These are phyloP conservation scores for Arothron firmamentum DNA, from an alignment of 2,113 vertebrate species.

Conservation along the genomic window DNA sequence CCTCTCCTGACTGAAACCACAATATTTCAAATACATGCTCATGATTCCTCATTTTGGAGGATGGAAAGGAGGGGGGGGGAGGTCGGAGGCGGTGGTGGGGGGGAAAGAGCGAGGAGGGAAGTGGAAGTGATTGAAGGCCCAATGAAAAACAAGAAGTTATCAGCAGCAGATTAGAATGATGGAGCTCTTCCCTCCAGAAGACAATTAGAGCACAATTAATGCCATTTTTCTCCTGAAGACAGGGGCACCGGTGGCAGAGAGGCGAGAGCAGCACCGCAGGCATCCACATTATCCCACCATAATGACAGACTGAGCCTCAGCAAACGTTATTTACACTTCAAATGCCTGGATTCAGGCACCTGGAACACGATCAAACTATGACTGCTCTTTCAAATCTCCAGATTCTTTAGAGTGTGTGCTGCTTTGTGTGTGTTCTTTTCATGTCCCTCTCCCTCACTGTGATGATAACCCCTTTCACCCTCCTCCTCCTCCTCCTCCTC, in stretches of 20 bases:
- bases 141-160: slow-evolving; percentile 16
- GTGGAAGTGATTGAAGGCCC: slow-evolving; percentile 15
- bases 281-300: slow-evolving; percentile 2
- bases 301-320: slow-evolving; percentile 17
- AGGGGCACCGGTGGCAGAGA: slow-evolving; percentile 37
- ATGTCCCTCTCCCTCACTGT: slow-evolving; percentile 3
- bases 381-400: background rate
- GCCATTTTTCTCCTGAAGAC: slow-evolving; percentile 59
- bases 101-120: slow-evolving; percentile 17
- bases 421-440: background rate
- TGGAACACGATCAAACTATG: background rate
- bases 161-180: slow-evolving; percentile 48
- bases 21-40: no score
- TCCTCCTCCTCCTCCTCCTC: slow-evolving; percentile 32
- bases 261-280: slow-evolving; percentile 33
- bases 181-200: slow-evolving; percentile 42
- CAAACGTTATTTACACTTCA: no score
- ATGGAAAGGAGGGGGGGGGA: no score
- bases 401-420: background rate
- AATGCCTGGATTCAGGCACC: no score
- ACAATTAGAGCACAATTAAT: slow-evolving; percentile 64
- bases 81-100: background rate
- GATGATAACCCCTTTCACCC: slow-evolving; percentile 23
- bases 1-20: no score
- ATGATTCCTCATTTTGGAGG: no score